These are phyloP conservation scores for Neuroterus valhalla DNA, from an alignment of 1,140 invertebrate genomes.

Conservation along the genomic window DNA sequence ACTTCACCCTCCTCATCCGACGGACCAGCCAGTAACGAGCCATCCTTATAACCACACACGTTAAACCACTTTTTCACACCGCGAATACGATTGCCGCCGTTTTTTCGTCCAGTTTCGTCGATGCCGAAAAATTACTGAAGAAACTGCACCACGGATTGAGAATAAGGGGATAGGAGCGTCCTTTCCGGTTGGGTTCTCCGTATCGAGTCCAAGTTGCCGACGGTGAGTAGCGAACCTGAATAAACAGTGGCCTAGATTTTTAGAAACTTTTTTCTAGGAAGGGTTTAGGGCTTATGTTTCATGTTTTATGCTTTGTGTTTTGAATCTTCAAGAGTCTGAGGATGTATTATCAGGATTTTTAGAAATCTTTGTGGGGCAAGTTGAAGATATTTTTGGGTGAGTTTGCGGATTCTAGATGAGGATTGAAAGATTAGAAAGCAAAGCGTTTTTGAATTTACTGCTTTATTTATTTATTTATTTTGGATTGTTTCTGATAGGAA, in stretches of 20 bases:
- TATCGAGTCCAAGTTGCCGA: neutral
- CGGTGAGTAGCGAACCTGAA: constrained; percentile 22
- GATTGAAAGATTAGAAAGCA: too few relatives aligned
- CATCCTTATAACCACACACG: constrained; percentile 10
- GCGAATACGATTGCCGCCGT: constrained; percentile 2
- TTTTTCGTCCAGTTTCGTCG: neutral
- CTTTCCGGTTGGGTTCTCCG: constrained; percentile 13
- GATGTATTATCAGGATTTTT: neutral
- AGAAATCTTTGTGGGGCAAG: neutral
- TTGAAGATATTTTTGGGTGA: too few relatives aligned
- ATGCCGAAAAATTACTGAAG: constrained; percentile 17
- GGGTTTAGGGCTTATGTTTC: neutral
- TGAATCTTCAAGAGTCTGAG: neutral
- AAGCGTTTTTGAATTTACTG: too few relatives aligned
- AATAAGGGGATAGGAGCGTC: constrained; percentile 3
- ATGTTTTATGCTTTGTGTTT: neutral
- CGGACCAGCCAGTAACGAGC: constrained; percentile 32
- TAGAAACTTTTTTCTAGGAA: constrained; percentile 8
- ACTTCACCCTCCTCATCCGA: constrained; percentile 44
- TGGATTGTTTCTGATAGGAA: too few relatives aligned
- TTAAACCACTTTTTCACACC: neutral
- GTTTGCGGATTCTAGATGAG: too few relatives aligned
- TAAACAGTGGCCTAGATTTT: constrained; percentile 27
- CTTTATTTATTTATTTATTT: too few relatives aligned
- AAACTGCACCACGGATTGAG: neutral